phyloP scores from a whole-genome alignment of 1,140 invertebrate species.

The Scylla paramamosain region DNA sequence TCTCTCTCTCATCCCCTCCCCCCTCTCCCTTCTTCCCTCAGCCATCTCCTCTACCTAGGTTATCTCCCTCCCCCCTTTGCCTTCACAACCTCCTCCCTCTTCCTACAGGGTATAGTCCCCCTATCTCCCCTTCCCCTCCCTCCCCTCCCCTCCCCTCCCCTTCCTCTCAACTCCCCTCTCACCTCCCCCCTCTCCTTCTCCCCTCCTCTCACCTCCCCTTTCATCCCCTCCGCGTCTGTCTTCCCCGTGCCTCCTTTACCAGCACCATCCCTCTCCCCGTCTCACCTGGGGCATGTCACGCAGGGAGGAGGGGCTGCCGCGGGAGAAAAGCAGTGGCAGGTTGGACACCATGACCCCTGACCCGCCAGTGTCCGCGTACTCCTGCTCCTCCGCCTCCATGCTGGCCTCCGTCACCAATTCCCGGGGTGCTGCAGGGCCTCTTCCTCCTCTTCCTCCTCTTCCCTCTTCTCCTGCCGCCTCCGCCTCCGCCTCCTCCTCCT shows the following conservation, averaged over 20 bases:
- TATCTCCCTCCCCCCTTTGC: too few relatives aligned
- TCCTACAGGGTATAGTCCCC: too few relatives aligned
- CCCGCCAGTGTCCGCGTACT: conserved; percentile 48
- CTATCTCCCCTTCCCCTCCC: too few relatives aligned
- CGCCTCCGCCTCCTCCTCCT: neutral
- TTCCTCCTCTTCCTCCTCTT: neutral
- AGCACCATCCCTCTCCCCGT: neutral
- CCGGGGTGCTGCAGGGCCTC: neutral
- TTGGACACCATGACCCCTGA: conserved; percentile 71
- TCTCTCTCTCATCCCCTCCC: neutral
- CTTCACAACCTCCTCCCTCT: too few relatives aligned
- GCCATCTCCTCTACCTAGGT: too few relatives aligned
- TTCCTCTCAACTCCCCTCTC: neutral
- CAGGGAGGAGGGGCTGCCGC: conserved; percentile 60
- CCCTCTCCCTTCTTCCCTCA: neutral
- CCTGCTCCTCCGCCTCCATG: conserved; percentile 63
- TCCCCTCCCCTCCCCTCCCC: neutral
- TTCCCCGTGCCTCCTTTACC: neutral
- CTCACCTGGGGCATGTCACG: conserved; percentile 59
- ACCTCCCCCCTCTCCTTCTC: neutral
- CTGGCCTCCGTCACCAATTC: neutral
- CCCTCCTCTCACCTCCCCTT: neutral
- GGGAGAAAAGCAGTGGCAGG: conserved; percentile 65
- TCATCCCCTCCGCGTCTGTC: neutral
- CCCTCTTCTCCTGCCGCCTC: neutral